These are phyloP conservation scores for Ectropis crepuscularia DNA, from an alignment of 2,888 invertebrate genomes.

Conservation along the genomic window DNA sequence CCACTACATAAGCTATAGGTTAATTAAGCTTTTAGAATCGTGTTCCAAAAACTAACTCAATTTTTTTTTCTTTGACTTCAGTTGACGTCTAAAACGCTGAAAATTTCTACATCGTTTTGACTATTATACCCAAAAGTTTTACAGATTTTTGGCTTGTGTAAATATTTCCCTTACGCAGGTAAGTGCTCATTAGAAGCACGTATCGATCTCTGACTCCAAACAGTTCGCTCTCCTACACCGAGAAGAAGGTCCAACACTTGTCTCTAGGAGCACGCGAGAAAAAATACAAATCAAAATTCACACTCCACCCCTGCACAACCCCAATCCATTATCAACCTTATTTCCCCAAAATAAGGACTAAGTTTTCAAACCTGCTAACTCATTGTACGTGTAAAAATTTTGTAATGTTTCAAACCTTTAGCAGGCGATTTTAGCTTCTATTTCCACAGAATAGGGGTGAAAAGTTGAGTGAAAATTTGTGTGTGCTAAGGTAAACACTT, in stretches of 20 bases:
- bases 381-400: constrained; percentile 53
- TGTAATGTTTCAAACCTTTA: constrained; percentile 39
- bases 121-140: too few species aligned
- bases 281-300: constrained; percentile 57
- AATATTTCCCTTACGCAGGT: too few species aligned
- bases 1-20: too few species aligned
- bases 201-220: constrained; percentile 44
- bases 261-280: constrained; percentile 65
- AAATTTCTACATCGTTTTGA: too few species aligned
- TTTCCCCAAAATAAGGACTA: constrained; percentile 47
- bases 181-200: neutral
- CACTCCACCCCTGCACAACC: constrained; percentile 35
- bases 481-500: constrained; percentile 61
- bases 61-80: too few species aligned
- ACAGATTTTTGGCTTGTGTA: too few species aligned
- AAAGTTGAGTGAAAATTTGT: constrained; percentile 48
- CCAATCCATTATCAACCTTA: constrained; percentile 57
- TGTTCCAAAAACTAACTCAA: too few species aligned
- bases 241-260: constrained; percentile 67
- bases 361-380: constrained; percentile 51
- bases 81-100: too few species aligned
- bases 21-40: too few species aligned
- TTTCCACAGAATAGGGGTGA: constrained; percentile 45
- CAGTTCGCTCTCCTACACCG: constrained; percentile 45
- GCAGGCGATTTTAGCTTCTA: constrained; percentile 55